Conservation (phyloP, 2,113 vertebrate genomes). For the Salvelinus alpinus region DNA sequence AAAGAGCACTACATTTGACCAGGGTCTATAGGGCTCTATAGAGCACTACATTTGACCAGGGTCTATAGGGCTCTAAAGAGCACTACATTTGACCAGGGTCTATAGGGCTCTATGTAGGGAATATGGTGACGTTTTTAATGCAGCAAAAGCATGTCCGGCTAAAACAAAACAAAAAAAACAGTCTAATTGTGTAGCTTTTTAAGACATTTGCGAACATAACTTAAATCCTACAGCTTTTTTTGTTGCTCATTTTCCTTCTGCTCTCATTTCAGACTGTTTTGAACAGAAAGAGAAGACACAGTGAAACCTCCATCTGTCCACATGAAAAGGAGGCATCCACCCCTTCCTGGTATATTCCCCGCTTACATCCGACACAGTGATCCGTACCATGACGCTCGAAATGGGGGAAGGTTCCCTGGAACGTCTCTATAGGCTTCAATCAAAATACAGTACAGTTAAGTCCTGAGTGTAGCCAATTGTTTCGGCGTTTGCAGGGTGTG, state of each 20-base stretch:
- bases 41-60: too few relatives aligned
- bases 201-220: slow-evolving; percentile 79
- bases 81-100: too few relatives aligned
- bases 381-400: slow-evolving; percentile 33
- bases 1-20: background rate
- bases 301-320: slow-evolving; percentile 74
- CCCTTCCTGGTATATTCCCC: slow-evolving; percentile 32
- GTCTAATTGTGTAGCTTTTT: slow-evolving; percentile 76
- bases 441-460: background rate
- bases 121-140: background rate
- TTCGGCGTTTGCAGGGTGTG: background rate
- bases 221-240: slow-evolving; percentile 69
- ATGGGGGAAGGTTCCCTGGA: background rate
- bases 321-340: slow-evolving; percentile 35
- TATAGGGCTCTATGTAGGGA: too few relatives aligned
- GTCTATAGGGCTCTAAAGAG: too few relatives aligned
- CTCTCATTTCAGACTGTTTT: slow-evolving; percentile 48
- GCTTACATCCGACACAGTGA: slow-evolving; percentile 36
- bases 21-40: too few relatives aligned
- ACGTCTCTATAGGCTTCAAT: slow-evolving; percentile 20
- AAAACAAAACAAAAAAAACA: slow-evolving; percentile 47
- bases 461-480: slow-evolving; percentile 48
- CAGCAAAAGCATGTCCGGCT: slow-evolving; percentile 59
- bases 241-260: slow-evolving; percentile 37
- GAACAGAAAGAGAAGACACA: slow-evolving; percentile 61